A percentile compares a stretch with the other conserved stretches of the same genome.
phyloP scores from a whole-genome alignment of 1,140 invertebrate species.

The Mercenaria mercenaria region DNA sequence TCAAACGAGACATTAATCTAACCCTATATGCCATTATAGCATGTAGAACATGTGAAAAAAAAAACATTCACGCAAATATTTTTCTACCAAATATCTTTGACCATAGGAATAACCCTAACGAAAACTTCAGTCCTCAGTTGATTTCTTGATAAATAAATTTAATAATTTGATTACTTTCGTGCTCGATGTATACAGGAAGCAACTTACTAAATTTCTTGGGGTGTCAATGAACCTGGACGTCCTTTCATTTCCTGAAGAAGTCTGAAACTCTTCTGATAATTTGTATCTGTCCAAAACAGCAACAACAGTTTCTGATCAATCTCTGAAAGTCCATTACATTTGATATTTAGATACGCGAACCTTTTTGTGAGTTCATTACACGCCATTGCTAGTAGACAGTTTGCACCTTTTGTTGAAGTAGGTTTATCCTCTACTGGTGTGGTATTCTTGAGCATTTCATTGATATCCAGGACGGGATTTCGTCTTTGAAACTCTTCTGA shows the following conservation, averaged over 20 bases:
- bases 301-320: slow-evolving; percentile 69
- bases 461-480: slow-evolving; percentile 71
- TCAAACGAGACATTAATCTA: too few species aligned
- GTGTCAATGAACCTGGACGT: slow-evolving; percentile 30
- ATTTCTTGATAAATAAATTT: too few species aligned
- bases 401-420: slow-evolving; percentile 41
- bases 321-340: slow-evolving; percentile 58
- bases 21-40: too few species aligned
- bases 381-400: slow-evolving; percentile 58
- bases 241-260: neutral
- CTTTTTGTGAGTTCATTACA: slow-evolving; percentile 52
- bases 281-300: slow-evolving; percentile 73
- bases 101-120: too few species aligned
- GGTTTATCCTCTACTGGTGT: slow-evolving; percentile 69
- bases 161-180: too few species aligned
- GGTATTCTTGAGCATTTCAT: slow-evolving; percentile 68
- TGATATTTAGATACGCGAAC: slow-evolving; percentile 60
- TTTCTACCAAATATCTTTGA: too few species aligned
- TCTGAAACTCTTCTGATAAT: slow-evolving; percentile 73
- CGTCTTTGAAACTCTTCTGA: slow-evolving; percentile 70
- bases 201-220: slow-evolving; percentile 75
- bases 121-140: too few species aligned
- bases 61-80: too few species aligned
- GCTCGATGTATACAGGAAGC: too few species aligned
- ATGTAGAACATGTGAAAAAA: too few species aligned